Evolutionary conservation across 2,113 vertebrate genomes (phyloP).

Genomic region (Chlorodrepanis virens): DNA sequence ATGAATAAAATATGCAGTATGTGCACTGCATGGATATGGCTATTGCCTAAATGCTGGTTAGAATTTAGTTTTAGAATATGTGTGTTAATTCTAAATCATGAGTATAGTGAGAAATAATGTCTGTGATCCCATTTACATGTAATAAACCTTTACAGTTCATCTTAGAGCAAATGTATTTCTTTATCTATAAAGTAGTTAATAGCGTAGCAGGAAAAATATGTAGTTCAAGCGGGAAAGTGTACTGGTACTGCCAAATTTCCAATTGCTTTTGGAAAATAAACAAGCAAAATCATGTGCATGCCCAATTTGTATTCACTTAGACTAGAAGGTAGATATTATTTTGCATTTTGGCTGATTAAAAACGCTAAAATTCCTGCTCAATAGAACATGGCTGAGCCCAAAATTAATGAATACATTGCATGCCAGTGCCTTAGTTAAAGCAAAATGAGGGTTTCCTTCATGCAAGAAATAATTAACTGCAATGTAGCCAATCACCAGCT

Average conservation of each 20-base stretch:
- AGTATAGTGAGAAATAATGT: background rate
- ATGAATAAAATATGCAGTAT: background rate
- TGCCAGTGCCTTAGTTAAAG: background rate
- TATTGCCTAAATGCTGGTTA: background rate
- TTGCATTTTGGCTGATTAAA: background rate
- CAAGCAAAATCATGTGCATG: background rate
- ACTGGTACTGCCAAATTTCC: background rate
- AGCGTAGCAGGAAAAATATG: background rate
- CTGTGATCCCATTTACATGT: background rate
- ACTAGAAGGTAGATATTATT: background rate
- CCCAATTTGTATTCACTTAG: background rate
- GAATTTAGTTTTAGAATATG: background rate
- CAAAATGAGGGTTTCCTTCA: background rate
- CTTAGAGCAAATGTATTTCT: background rate
- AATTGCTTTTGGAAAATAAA: background rate
- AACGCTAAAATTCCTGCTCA: background rate
- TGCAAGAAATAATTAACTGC: background rate
- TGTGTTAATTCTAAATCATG: background rate
- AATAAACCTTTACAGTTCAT: background rate
- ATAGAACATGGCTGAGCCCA: background rate
- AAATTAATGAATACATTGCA: background rate
- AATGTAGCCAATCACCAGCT: background rate
- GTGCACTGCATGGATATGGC: background rate
- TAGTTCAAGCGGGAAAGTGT: background rate
- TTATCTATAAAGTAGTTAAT: background rate